phyloP scores from a whole-genome alignment of 2,797 vertebrate species.

The Bryconaethiops microstoma region DNA sequence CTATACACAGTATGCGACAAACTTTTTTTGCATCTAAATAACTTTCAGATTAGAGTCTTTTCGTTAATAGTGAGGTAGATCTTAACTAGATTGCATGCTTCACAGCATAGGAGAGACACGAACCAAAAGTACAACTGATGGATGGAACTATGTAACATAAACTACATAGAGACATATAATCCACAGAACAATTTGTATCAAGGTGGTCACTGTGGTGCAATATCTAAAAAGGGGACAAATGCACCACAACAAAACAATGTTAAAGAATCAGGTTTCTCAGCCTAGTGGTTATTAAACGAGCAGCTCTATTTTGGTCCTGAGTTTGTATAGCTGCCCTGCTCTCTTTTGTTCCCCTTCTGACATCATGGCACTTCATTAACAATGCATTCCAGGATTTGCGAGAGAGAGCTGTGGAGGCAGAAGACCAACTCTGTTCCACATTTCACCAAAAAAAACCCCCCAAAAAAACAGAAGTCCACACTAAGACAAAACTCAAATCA shows the following conservation, averaged over 20 bases:
- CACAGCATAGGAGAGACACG: not conserved
- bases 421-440: conserved; percentile 41
- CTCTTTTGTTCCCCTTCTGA: conserved; percentile 52
- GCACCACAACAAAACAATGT: not conserved
- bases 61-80: not conserved
- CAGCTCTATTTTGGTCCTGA: conserved; percentile 48
- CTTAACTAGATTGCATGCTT: not conserved
- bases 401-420: conserved; percentile 30
- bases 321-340: conserved; percentile 29
- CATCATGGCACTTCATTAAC: conserved; percentile 43
- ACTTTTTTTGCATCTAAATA: not conserved
- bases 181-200: not conserved
- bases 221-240: not conserved
- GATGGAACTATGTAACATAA: not conserved
- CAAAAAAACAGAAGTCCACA: conserved; percentile 1
- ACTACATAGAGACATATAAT: not conserved
- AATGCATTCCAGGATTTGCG: conserved; percentile 54
- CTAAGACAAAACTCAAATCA: not conserved
- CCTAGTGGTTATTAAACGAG: not conserved
- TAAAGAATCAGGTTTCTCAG: not conserved
- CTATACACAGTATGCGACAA: not conserved
- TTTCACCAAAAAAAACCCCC: conserved; percentile 30
- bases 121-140: not conserved
- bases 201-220: not conserved
- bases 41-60: not conserved